These are phyloP conservation scores for Caenorhabditis sulstoni DNA, from an alignment of 2,888 invertebrate species.

Conservation along the genomic window DNA sequence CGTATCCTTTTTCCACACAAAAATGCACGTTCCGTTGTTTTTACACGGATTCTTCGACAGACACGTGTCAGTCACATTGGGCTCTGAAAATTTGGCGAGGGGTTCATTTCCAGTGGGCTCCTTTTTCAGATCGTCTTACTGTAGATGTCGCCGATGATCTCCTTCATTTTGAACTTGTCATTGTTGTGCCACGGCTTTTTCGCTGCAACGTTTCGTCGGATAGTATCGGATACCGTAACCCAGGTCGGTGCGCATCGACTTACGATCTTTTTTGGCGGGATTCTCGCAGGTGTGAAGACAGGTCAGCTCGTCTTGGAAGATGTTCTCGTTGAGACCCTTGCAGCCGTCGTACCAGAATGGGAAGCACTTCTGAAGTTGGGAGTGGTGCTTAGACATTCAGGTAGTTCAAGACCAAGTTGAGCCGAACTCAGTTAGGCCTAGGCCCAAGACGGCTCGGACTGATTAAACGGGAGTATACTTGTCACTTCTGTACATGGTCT, in stretches of 20 bases:
- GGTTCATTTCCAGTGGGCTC: too few relatives aligned
- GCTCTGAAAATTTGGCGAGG: too few relatives aligned
- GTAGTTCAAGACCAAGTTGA: too few relatives aligned
- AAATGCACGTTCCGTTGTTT: constrained; percentile 78
- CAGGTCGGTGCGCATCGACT: constrained; percentile 23
- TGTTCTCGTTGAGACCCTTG: constrained; percentile 72
- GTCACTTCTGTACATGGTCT: too few relatives aligned
- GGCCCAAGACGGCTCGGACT: too few relatives aligned
- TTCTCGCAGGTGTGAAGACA: constrained; percentile 76
- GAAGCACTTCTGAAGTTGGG: constrained; percentile 74
- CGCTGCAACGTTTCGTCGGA: too few relatives aligned
- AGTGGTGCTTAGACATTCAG: too few relatives aligned
- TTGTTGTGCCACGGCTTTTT: constrained; percentile 74
- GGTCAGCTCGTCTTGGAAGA: constrained; percentile 74
- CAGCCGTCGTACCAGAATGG: constrained; percentile 80
- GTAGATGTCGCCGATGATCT: constrained; percentile 65
- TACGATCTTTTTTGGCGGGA: constrained; percentile 72
- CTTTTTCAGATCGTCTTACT: constrained; percentile 61
- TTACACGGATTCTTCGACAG: constrained; percentile 75
- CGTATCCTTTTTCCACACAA: constrained; percentile 69
- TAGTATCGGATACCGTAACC: too few relatives aligned
- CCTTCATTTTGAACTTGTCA: constrained; percentile 71
- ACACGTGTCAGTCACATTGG: constrained; percentile 70
- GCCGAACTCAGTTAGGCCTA: too few relatives aligned
- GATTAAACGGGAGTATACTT: too few relatives aligned